Conservation (phyloP, 2,797 vertebrate species). For the Geotrypetes seraphini region DNA sequence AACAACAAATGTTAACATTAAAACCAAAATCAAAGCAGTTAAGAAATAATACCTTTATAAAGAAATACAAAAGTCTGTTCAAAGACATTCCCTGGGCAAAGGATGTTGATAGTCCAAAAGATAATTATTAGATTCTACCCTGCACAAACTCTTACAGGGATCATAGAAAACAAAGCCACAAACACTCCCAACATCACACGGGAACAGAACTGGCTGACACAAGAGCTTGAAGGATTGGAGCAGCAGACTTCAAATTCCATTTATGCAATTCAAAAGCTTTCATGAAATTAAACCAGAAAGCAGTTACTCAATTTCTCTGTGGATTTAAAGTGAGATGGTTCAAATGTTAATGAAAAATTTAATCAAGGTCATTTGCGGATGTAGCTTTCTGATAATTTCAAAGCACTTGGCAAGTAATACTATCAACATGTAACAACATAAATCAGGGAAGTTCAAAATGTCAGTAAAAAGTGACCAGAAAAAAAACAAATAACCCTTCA, state of each 20-base stretch:
- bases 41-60: too few relatives aligned
- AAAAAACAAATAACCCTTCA: too few relatives aligned
- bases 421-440: conserved; percentile 19
- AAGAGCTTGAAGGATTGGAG: conserved; percentile 62
- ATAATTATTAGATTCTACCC: too few relatives aligned
- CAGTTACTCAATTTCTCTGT: conserved; percentile 44
- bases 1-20: too few relatives aligned
- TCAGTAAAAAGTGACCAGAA: conserved; percentile 16
- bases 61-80: too few relatives aligned
- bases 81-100: too few relatives aligned
- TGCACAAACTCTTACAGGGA: too few relatives aligned
- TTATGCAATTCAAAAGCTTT: conserved; percentile 28
- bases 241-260: conserved; percentile 72
- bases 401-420: conserved; percentile 7
- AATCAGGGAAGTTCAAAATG: conserved; percentile 6
- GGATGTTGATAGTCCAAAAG: too few relatives aligned
- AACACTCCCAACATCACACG: conserved; percentile 49
- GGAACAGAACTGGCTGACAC: conserved; percentile 57
- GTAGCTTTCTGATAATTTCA: conserved; percentile 10
- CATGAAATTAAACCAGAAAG: conserved; percentile 43
- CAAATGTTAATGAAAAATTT: conserved; percentile 12
- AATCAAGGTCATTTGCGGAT: conserved; percentile 7
- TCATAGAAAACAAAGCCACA: too few relatives aligned
- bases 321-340: conserved; percentile 55
- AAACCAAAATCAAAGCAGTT: too few relatives aligned